Evolutionary conservation across 1,140 invertebrate genomes (phyloP).

Genomic region (Gyrodactylus salaris): DNA sequence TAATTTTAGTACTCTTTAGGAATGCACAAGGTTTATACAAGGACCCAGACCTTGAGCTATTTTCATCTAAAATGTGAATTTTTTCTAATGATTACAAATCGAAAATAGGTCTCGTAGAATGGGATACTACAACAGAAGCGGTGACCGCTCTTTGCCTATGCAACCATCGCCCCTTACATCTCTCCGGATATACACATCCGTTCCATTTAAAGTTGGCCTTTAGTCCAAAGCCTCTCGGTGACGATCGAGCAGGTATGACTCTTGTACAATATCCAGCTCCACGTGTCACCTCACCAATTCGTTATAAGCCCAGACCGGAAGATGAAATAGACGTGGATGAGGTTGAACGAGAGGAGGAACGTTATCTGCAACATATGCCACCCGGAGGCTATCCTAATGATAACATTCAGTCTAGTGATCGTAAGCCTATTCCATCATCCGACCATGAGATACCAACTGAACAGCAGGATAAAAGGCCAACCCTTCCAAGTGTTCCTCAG

Average conservation of each 20-base stretch:
- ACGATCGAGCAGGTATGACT: neutral
- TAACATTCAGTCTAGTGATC: neutral
- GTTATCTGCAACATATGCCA: neutral
- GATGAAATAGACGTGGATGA: neutral
- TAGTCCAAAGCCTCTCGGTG: constrained; percentile 2
- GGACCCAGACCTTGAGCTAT: too few species aligned
- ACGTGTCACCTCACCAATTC: neutral
- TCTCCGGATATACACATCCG: neutral
- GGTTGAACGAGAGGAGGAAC: neutral
- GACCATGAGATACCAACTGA: too few species aligned
- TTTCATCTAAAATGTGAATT: too few species aligned
- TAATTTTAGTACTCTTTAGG: too few species aligned
- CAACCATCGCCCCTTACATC: neutral
- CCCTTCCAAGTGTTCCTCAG: too few species aligned
- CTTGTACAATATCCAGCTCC: neutral
- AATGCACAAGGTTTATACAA: too few species aligned
- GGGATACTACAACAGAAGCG: neutral
- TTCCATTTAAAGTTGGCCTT: constrained; percentile 1
- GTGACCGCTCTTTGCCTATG: neutral
- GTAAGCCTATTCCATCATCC: neutral
- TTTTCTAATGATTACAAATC: neutral
- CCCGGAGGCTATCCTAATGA: neutral
- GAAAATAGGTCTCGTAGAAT: neutral
- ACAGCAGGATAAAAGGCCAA: too few species aligned
- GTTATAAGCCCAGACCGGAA: neutral